Base-by-base conservation (phyloP, 1,140 invertebrate species). In the Ptiloglossa arizonensis region DNA sequence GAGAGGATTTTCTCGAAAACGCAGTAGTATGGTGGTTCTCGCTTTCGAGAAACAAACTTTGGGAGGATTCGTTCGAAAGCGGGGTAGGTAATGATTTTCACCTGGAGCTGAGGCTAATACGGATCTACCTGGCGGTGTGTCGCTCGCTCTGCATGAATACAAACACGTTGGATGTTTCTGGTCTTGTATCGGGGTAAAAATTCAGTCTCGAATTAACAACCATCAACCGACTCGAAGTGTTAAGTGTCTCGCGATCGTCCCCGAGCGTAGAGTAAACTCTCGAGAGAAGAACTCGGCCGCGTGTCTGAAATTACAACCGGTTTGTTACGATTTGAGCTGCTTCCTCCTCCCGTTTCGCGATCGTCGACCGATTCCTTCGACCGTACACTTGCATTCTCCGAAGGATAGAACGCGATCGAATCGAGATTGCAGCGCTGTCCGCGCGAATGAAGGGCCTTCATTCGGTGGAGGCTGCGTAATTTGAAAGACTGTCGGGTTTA, bases 401-500 rank as follows among this genome's bases (percentile, higher is more conserved):
- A 41, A 64, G 44, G 22, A 52, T 56, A 82, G 46, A 17, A 29
- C 35, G 35, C 62, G 50, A 29, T 57, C 64, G 73, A 77, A 80
- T 80, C 59, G 57, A 54, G 17, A 54, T 66, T 35, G 72, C 52
- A 63, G 63, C 73, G 46, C 52, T 13, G 29, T 74, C 74, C 67
- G 56, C 41, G 52, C 62, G 27, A 46, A n/a, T 57, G 38, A 75
- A 68, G 13, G 17, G 5, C 3, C 29, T 52, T 62, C 46, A 35
- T 48, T 69, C 44, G 48, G 35, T 56, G 75, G 70, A 70, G 56
- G 44, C 62, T 56, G 67, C 57, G 46, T 63, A 84, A 84, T 84
- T 84, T 84, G 76, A 84, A 84, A 84, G 82, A 84, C 82, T 75
- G 59, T 80, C 62, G 82, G 82, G 76, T 80, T 82, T 80, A 19